These are phyloP conservation scores for Lordiphosa fenestrarum DNA, from an alignment of 2,888 invertebrate genomes.

Conservation along the genomic window DNA sequence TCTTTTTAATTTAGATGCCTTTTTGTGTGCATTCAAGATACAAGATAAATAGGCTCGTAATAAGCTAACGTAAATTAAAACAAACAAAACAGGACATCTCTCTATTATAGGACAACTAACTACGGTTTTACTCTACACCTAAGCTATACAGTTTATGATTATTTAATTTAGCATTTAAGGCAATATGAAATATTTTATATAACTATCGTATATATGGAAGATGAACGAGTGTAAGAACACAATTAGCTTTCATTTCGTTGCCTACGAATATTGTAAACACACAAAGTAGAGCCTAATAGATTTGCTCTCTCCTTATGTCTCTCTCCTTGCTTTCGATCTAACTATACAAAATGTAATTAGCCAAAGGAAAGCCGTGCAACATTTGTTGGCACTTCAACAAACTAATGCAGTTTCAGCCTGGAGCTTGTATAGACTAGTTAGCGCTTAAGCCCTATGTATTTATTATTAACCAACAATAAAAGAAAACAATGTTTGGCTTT, in stretches of 20 bases:
- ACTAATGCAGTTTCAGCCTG: neutral
- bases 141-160: slow-evolving; percentile 51
- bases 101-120: slow-evolving; percentile 50
- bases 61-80: slow-evolving; percentile 61
- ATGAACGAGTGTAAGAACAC: no score
- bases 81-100: slow-evolving; percentile 49
- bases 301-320: no score
- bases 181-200: slow-evolving; percentile 3
- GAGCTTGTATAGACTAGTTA: slow-evolving; percentile 17
- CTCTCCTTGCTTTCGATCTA: no score
- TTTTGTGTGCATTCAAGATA: slow-evolving; percentile 50
- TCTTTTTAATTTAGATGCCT: slow-evolving; percentile 77
- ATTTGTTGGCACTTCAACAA: no score
- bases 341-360: no score
- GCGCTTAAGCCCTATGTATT: slow-evolving; percentile 1
- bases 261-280: no score
- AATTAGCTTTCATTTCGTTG: no score
- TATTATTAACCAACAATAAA: slow-evolving; percentile 5
- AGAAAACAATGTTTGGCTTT: slow-evolving; percentile 6
- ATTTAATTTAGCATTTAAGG: slow-evolving; percentile 23
- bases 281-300: no score
- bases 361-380: no score
- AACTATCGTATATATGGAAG: slow-evolving; percentile 16
- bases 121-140: slow-evolving; percentile 46
- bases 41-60: slow-evolving; percentile 54